Evolutionary conservation across 2,888 invertebrate genomes (phyloP), one percentile per base, ranked within the genome.

Genomic region (Drosophila nr. perissopoda): DNA sequence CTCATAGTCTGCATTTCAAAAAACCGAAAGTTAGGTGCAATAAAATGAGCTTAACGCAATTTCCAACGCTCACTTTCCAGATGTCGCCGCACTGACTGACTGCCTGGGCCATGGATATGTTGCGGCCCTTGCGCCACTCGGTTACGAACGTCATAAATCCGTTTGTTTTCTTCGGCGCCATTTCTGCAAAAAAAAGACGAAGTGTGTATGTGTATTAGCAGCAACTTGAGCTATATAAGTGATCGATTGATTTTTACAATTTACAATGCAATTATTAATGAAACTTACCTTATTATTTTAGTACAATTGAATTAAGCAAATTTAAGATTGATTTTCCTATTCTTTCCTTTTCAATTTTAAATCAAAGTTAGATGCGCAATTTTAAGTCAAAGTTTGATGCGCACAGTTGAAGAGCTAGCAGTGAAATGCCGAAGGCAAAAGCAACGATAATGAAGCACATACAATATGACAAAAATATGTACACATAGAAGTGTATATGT

Each of bases 131-230:
- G n/a, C 83, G 87, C 92, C 92, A 92, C 7, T 92, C 87, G 0
- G 59, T 38, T 1, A 91, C 90, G 29, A 92, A 92, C 21, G 63
- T 36, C 91, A 92, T 92, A 29, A 92, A 92, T 0, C 69, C 90
- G 62, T 79, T 90, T 0, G 57, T 56, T 49, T 89, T 91, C 33
- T 90, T 91, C 2, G 91, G 90, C 0, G 91, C 70, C 92, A 92
- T 92, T 68, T 66, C 25, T 29, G 4, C 4, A 4, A 16, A 52
- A 13, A 11, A 42, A 7, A 25, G 25, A 45, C 25, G 25, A 45
- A 21, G 8, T 25, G 21, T 16, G 21, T 13, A 4, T 42, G 21
- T 45, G 45, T 45, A 21, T 21, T 42, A 21, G 42, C 11, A 21
- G 21, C 42, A 11, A 21, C 21, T 42, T 42, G 21, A 42, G 45